phyloP scores from a whole-genome alignment of 2,888 invertebrate genomes.

The Lithosia quadra region DNA sequence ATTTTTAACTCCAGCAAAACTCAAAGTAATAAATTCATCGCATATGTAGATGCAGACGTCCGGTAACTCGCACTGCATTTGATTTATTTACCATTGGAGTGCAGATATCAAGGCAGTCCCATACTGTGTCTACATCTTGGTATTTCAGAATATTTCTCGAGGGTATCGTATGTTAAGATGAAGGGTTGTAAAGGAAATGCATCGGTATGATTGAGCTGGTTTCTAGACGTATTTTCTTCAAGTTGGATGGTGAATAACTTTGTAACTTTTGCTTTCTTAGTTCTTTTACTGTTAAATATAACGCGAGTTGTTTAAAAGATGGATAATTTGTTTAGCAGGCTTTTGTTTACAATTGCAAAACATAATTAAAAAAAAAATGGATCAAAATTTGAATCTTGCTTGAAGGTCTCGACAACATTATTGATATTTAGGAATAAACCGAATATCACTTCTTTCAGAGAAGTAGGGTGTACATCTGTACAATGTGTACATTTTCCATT shows the following conservation, averaged over 20 bases:
- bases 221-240: slow-evolving; percentile 20
- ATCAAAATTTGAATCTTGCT: too few species aligned
- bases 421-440: too few species aligned
- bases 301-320: too few species aligned
- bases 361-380: too few species aligned
- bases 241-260: neutral
- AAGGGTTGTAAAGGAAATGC: slow-evolving; percentile 37
- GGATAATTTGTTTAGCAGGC: too few species aligned
- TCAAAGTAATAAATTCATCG: slow-evolving; percentile 46
- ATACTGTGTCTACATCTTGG: slow-evolving; percentile 43
- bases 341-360: too few species aligned
- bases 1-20: slow-evolving; percentile 37
- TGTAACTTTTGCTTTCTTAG: neutral
- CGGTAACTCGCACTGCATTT: slow-evolving; percentile 48
- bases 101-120: slow-evolving; percentile 46
- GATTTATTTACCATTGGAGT: slow-evolving; percentile 48
- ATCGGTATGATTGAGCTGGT: slow-evolving; percentile 28
- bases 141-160: slow-evolving; percentile 49
- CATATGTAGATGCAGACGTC: slow-evolving; percentile 42
- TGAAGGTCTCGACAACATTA: too few species aligned
- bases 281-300: neutral
- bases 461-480: too few species aligned
- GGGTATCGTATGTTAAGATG: slow-evolving; percentile 48
- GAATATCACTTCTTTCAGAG: too few species aligned
- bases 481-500: too few species aligned